Evolutionary conservation across 2,888 invertebrate species (phyloP).

Genomic region (Heliconius charithonia): DNA sequence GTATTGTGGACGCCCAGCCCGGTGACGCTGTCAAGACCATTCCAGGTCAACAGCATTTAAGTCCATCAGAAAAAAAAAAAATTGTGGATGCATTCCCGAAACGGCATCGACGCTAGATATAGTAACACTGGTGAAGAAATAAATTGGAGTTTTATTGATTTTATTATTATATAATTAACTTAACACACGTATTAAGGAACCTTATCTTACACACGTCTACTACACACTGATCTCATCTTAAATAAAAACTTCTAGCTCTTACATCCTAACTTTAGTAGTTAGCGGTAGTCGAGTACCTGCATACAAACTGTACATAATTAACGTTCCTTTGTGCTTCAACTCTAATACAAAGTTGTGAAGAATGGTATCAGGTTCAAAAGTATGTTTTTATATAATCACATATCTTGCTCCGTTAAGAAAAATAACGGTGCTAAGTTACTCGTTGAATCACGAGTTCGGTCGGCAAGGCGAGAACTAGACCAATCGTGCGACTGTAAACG

Average conservation of each 20-base stretch:
- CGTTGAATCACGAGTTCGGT: no score
- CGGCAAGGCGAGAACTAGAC: no score
- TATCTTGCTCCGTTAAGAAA: not conserved
- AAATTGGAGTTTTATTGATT: no score
- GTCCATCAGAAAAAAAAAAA: no score
- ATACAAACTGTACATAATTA: constrained; percentile 28
- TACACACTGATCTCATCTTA: constrained; percentile 1
- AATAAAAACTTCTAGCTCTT: constrained; percentile 19
- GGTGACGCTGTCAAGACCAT: no score
- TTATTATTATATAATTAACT: no score
- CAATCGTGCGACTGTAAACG: no score
- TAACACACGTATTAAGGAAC: not conserved
- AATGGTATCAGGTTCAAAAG: not conserved
- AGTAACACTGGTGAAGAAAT: no score
- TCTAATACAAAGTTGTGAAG: not conserved
- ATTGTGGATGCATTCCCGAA: no score
- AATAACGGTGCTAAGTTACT: not conserved
- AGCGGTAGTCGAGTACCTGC: constrained; percentile 18
- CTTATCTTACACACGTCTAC: not conserved
- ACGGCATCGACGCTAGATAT: no score
- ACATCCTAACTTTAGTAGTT: constrained; percentile 25
- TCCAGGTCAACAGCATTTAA: no score
- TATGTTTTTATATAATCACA: not conserved
- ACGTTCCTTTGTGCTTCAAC: not conserved
- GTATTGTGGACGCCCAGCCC: no score